Conservation (phyloP, 1,140 invertebrate genomes). For the Dolichoris vasculosae region DNA sequence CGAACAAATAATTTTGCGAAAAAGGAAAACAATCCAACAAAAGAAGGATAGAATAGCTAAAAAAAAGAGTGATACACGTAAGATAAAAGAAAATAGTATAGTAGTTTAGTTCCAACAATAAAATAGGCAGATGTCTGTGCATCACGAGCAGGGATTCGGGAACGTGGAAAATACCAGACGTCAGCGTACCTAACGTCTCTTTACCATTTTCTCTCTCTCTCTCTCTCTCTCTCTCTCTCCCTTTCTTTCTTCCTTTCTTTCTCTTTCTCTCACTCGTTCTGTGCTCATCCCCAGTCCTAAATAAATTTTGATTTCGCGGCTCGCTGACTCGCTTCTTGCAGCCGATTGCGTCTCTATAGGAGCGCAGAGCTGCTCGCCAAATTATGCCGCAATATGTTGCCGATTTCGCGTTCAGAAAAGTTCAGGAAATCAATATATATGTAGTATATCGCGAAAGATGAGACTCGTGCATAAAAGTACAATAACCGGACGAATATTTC, state of each 20-base stretch:
- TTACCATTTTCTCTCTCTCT: constrained; percentile 23
- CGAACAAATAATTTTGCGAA: background rate
- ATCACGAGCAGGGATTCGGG: constrained; percentile 2
- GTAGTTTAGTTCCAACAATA: constrained; percentile 7
- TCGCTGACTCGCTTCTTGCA: constrained; percentile 55
- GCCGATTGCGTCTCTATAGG: constrained; percentile 54
- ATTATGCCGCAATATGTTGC: constrained; percentile 65
- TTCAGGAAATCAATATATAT: constrained; percentile 16
- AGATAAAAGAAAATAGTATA: background rate
- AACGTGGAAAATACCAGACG: constrained; percentile 29
- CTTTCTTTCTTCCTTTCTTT: constrained; percentile 4
- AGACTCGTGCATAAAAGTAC: background rate
- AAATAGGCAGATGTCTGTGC: constrained; percentile 32
- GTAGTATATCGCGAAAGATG: background rate
- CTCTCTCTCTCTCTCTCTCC: background rate
- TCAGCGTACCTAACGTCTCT: constrained; percentile 39
- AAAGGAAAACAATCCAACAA: background rate
- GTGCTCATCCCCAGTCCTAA: constrained; percentile 31
- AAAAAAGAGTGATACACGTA: constrained; percentile 21
- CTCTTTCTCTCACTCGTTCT: background rate
- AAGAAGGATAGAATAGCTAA: background rate
- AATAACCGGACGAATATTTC: constrained; percentile 21
- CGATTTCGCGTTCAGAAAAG: constrained; percentile 51
- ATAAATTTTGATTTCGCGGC: constrained; percentile 63
- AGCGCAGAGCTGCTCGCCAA: constrained; percentile 47